These are phyloP conservation scores for Pammene fasciana DNA, from an alignment of 2,888 invertebrate species.

Conservation along the genomic window DNA sequence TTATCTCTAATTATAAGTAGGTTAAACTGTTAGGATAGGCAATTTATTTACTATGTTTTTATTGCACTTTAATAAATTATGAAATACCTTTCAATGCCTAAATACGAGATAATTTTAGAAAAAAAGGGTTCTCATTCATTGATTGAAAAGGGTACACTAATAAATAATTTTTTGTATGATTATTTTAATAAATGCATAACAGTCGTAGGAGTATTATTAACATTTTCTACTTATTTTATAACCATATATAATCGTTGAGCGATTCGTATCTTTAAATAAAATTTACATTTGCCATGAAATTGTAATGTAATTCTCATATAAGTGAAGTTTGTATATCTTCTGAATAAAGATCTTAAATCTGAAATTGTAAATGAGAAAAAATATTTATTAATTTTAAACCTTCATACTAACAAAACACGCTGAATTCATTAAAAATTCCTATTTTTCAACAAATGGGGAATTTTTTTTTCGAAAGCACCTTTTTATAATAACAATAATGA, in stretches of 20 bases:
- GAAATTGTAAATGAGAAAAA: conserved; percentile 20
- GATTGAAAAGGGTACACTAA: background rate
- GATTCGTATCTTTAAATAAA: conserved; percentile 42
- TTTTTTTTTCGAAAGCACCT: background rate
- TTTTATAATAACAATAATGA: background rate
- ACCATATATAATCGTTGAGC: conserved; percentile 52
- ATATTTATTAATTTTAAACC: background rate
- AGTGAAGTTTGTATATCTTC: too few relatives aligned
- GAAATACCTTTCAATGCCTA: too few relatives aligned
- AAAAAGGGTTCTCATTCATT: background rate
- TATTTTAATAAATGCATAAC: conserved; percentile 76
- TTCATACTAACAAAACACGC: background rate
- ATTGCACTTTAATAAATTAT: too few relatives aligned
- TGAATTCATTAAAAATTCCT: background rate
- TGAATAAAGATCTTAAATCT: too few relatives aligned
- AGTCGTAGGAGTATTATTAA: conserved; percentile 56
- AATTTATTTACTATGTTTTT: too few relatives aligned
- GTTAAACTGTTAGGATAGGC: too few relatives aligned
- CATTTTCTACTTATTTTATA: conserved; percentile 55
- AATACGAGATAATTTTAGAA: too few relatives aligned
- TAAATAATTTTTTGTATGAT: conserved; percentile 45
- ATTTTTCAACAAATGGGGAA: too few relatives aligned
- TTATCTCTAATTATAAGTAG: too few relatives aligned
- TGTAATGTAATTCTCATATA: too few relatives aligned
- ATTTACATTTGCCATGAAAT: conserved; percentile 43